phyloP scores from a whole-genome alignment of 2,113 vertebrate species.

The Polypterus senegalus region DNA sequence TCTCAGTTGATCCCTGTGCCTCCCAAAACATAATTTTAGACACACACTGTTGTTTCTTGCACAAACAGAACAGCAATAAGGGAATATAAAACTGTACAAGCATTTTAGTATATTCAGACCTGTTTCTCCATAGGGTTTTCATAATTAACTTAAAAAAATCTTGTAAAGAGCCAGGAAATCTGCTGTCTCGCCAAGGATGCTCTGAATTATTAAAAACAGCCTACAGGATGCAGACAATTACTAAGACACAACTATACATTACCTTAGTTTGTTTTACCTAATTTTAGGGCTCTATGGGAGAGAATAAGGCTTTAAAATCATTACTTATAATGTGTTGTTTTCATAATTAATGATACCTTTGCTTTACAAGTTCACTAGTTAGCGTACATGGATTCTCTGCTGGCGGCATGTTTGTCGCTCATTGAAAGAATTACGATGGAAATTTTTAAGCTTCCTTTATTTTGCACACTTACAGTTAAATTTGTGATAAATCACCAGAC shows the following conservation, averaged over 20 bases:
- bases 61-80: slow-evolving; percentile 3
- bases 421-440: too few relatives aligned
- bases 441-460: too few relatives aligned
- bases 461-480: too few relatives aligned
- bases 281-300: neutral
- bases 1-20: slow-evolving; percentile 22
- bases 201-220: slow-evolving; percentile 10
- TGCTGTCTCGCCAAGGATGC: slow-evolving; percentile 2
- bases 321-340: neutral
- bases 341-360: neutral
- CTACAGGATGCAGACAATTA: slow-evolving; percentile 7
- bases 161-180: slow-evolving; percentile 2
- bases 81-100: neutral
- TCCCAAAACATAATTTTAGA: slow-evolving; percentile 12
- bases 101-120: slow-evolving; percentile 6
- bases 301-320: neutral
- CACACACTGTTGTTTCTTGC: slow-evolving; percentile 9
- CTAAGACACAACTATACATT: slow-evolving; percentile 2
- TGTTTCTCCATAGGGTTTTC: neutral
- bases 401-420: too few relatives aligned
- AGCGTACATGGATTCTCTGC: neutral
- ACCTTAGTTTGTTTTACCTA: slow-evolving; percentile 3
- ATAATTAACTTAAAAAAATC: neutral
- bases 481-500: too few relatives aligned
- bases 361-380: neutral